Conservation (phyloP, 2,888 invertebrate genomes). For the Chesias legatella region DNA sequence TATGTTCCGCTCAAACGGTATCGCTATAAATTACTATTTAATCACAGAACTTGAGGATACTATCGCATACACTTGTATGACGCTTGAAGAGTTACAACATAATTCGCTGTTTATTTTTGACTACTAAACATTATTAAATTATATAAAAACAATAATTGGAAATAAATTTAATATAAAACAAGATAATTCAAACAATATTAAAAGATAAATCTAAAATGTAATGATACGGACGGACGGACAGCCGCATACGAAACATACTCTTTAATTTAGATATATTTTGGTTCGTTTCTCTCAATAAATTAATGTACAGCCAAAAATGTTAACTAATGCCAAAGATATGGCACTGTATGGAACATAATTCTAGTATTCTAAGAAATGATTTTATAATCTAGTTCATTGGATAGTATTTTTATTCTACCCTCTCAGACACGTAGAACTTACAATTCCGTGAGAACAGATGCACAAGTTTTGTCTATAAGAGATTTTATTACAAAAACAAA, state of each 20-base stretch:
- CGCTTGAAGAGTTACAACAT: neutral
- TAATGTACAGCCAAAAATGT: conserved; percentile 11
- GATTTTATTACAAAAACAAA: too few relatives aligned
- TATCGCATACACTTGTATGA: conserved; percentile 26
- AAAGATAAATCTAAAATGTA: conserved; percentile 17
- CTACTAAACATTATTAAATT: too few relatives aligned
- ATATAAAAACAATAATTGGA: too few relatives aligned
- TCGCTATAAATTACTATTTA: conserved; percentile 33
- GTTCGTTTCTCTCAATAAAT: conserved; percentile 19
- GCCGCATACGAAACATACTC: neutral
- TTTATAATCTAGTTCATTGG: too few relatives aligned
- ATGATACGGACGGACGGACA: conserved; percentile 6
- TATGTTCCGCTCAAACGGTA: conserved; percentile 40
- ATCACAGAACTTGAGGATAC: conserved; percentile 54
- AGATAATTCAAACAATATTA: neutral
- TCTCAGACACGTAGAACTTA: too few relatives aligned
- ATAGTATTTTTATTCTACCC: too few relatives aligned
- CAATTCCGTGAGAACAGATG: too few relatives aligned
- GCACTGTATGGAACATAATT: conserved; percentile 5
- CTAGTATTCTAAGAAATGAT: too few relatives aligned
- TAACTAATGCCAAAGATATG: conserved; percentile 27
- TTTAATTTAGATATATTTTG: conserved; percentile 24
- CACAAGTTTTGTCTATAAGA: too few relatives aligned
- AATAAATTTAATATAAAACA: neutral
- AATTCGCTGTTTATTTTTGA: neutral